phyloP scores from a whole-genome alignment of 2,797 vertebrate genomes.

The Xenops minutus region DNA sequence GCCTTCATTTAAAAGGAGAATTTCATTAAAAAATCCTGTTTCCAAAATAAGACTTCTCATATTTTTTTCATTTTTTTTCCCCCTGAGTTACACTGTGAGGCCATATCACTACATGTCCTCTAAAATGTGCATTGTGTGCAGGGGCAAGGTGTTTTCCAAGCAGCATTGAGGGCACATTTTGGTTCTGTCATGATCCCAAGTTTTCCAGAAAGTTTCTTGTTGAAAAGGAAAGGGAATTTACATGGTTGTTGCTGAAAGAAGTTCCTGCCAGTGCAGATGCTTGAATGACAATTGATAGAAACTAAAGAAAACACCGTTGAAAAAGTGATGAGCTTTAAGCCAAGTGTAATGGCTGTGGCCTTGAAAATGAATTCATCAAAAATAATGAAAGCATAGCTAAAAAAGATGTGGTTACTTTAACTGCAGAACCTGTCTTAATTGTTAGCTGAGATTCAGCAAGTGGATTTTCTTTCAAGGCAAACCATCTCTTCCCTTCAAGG shows the following conservation, averaged over 20 bases:
- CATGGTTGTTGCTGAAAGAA: fast-evolving
- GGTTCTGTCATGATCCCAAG: background rate
- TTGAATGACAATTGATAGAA: background rate
- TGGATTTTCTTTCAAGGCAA: background rate
- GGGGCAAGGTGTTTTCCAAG: background rate
- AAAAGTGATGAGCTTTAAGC: background rate
- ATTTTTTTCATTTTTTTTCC: background rate
- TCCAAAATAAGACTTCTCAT: background rate
- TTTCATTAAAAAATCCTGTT: background rate
- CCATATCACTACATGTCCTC: background rate
- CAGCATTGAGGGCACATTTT: background rate
- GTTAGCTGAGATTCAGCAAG: background rate
- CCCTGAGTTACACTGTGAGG: background rate
- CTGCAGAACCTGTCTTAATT: background rate
- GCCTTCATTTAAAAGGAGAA: background rate
- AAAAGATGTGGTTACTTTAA: background rate
- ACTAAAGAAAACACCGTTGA: background rate
- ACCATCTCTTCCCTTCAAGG: background rate
- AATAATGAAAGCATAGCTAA: background rate
- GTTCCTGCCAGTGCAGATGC: background rate
- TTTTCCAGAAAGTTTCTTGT: background rate
- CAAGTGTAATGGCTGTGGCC: background rate
- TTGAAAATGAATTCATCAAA: background rate
- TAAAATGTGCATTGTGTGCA: background rate
- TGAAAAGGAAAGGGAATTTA: background rate